Conservation (phyloP, 92 coral and sea anemone species). For the Paragorgia papillata region DNA sequence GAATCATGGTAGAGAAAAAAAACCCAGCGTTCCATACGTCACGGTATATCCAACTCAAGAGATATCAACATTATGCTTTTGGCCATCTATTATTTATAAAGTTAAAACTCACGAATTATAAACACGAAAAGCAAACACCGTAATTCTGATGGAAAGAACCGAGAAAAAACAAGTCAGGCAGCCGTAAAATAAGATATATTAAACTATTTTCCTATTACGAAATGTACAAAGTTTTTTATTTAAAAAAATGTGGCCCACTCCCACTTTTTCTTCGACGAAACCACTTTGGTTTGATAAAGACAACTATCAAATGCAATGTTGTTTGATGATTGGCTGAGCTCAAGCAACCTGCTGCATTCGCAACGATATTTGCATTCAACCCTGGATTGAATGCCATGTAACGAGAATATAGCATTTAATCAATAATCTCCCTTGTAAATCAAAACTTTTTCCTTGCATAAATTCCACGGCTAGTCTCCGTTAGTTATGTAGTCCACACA, state of each 20-base stretch:
- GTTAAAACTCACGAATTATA: neutral
- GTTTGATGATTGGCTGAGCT: conserved; percentile 21
- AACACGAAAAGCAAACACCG: too few relatives aligned
- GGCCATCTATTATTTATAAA: neutral
- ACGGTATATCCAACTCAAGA: neutral
- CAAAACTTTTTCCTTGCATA: neutral
- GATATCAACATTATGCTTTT: neutral
- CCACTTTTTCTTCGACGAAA: conserved; percentile 5
- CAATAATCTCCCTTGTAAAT: neutral
- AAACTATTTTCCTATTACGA: too few relatives aligned
- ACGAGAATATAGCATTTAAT: conserved; percentile 24
- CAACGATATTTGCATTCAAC: conserved; percentile 34
- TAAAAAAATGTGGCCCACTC: too few relatives aligned
- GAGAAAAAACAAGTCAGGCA: too few relatives aligned
- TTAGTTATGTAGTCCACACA: too few relatives aligned
- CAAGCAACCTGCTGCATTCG: conserved; percentile 40
- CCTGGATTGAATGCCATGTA: conserved; percentile 8
- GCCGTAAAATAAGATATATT: too few relatives aligned
- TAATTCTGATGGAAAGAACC: too few relatives aligned
- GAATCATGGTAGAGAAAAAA: too few relatives aligned
- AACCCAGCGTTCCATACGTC: neutral
- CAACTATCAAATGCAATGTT: conserved; percentile 11
- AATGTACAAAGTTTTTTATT: neutral
- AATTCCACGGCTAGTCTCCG: neutral
- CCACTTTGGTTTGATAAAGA: conserved; percentile 40